These are phyloP conservation scores for Aricia agestis DNA, from an alignment of 1,140 invertebrate species.

Conservation along the genomic window DNA sequence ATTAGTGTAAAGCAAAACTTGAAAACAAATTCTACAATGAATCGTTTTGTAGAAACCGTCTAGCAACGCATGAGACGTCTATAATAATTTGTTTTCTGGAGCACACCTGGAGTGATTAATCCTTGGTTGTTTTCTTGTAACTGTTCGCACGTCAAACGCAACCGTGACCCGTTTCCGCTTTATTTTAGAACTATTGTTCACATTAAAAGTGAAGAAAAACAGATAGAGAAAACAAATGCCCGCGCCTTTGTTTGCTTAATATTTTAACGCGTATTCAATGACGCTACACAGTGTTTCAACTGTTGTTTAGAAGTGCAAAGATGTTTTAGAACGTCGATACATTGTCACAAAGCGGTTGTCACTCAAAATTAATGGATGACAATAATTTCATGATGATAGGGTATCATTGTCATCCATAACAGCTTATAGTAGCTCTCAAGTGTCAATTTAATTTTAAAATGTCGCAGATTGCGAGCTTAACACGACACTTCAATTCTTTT, in stretches of 20 bases:
- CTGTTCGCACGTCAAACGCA: constrained; percentile 20
- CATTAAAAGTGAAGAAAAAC: constrained; percentile 18
- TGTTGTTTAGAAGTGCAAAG: too few relatives aligned
- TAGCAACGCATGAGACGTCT: not conserved
- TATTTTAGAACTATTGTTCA: constrained; percentile 26
- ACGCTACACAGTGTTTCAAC: not conserved
- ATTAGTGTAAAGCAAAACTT: too few relatives aligned
- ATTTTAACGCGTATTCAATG: constrained; percentile 1
- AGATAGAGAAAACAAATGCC: constrained; percentile 1
- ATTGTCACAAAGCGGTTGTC: too few relatives aligned
- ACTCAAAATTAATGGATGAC: too few relatives aligned
- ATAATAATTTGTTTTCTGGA: constrained; percentile 9
- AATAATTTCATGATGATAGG: too few relatives aligned
- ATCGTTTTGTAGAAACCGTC: not conserved
- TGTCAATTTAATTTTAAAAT: too few relatives aligned
- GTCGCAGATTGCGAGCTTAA: too few relatives aligned
- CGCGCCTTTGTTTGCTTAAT: constrained; percentile 10
- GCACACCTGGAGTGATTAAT: constrained; percentile 13
- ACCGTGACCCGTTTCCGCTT: constrained; percentile 23
- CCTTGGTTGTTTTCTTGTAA: constrained; percentile 8
- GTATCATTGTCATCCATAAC: too few relatives aligned
- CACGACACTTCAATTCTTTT: too few relatives aligned
- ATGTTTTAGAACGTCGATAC: too few relatives aligned
- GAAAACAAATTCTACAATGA: too few relatives aligned
- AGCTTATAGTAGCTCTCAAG: too few relatives aligned